phyloP scores from a whole-genome alignment of 2,888 invertebrate species.

The Heliconius cydno region DNA sequence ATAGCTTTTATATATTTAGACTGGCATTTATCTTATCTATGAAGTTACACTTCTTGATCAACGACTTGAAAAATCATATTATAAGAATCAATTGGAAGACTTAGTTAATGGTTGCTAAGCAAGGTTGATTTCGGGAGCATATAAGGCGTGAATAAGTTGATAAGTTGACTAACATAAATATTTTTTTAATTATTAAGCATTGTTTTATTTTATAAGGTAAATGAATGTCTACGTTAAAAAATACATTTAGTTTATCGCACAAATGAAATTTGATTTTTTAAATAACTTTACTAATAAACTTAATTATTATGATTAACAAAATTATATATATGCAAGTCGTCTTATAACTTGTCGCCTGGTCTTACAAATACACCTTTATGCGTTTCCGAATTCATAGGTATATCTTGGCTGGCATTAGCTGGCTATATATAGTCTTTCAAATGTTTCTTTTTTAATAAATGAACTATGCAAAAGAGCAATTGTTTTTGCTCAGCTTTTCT shows the following conservation, averaged over 20 bases:
- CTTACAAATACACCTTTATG: too few relatives aligned
- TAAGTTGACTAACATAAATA: neutral
- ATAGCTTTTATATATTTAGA: slow-evolving; percentile 18
- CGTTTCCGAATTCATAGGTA: neutral
- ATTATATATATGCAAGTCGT: too few relatives aligned
- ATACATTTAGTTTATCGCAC: too few relatives aligned
- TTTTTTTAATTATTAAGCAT: neutral
- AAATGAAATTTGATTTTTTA: too few relatives aligned
- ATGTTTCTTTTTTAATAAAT: neutral
- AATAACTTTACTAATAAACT: too few relatives aligned
- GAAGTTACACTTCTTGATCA: slow-evolving; percentile 9
- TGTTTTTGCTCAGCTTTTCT: neutral
- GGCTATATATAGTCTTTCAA: neutral
- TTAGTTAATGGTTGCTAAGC: neutral
- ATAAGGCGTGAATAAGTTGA: neutral
- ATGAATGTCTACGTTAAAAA: neutral
- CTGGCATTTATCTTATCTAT: slow-evolving; percentile 8
- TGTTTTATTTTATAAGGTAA: neutral
- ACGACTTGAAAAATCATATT: neutral
- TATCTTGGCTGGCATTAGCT: neutral
- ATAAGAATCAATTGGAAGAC: too few relatives aligned
- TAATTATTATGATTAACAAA: too few relatives aligned
- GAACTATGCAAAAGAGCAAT: neutral
- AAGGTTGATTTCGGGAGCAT: neutral
- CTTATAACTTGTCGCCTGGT: neutral